Evolutionary conservation across 2,113 vertebrate genomes (phyloP).

Genomic region (Sorex fumeus): DNA sequence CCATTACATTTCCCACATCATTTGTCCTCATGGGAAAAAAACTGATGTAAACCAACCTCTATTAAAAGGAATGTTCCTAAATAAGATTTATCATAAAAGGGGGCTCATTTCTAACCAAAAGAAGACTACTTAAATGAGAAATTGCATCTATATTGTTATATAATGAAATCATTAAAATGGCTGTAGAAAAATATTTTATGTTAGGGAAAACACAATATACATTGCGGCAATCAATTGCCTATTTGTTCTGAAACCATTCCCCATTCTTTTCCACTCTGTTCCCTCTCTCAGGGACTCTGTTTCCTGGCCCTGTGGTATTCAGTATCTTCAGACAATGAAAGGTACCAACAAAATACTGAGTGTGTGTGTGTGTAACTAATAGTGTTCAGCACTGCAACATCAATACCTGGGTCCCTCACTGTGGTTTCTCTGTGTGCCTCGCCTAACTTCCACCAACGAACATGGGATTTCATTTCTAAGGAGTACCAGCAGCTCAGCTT

Average conservation of each 20-base stretch:
- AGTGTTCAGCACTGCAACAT: neutral
- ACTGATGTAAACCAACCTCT: constrained; percentile 14
- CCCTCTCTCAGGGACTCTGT: neutral
- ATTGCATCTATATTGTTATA: neutral
- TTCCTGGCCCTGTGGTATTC: neutral
- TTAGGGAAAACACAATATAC: neutral
- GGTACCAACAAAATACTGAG: neutral
- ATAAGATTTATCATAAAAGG: neutral
- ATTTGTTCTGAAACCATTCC: neutral
- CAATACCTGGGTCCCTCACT: neutral
- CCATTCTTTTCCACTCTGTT: neutral
- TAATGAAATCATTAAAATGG: neutral
- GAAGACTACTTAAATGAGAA: neutral
- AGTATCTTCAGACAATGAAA: neutral
- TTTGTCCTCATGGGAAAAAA: neutral
- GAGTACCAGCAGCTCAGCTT: too few species aligned
- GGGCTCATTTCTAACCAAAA: neutral
- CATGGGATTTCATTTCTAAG: too few species aligned
- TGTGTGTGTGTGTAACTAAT: neutral
- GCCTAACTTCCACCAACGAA: too few species aligned
- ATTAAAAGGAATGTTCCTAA: neutral
- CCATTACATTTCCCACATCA: constrained; percentile 13
- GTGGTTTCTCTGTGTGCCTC: too few species aligned
- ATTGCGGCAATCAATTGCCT: neutral
- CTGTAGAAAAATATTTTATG: neutral